phyloP scores from a whole-genome alignment of 2,888 invertebrate species.

The Ariolimax columbianus region DNA sequence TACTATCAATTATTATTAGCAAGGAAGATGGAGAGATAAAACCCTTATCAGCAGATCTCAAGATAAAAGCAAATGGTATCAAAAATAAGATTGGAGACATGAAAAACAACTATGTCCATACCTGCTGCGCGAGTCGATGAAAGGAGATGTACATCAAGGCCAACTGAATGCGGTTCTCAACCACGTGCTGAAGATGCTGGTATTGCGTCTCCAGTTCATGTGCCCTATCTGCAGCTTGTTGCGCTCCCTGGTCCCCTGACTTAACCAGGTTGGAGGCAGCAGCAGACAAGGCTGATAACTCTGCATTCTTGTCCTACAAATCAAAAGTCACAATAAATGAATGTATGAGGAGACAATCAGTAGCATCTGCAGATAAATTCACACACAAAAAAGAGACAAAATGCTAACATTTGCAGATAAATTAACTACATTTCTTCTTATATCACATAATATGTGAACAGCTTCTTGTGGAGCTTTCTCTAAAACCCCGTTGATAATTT shows the following conservation, averaged over 20 bases:
- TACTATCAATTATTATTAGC: no score
- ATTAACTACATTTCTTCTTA: no score
- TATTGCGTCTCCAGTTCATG: constrained; percentile 76
- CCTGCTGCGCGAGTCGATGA: constrained; percentile 84
- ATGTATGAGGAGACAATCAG: no score
- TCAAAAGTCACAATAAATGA: neutral
- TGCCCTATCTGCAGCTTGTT: constrained; percentile 75
- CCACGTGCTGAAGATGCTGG: constrained; percentile 74
- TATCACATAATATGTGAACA: no score
- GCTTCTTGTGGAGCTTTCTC: no score
- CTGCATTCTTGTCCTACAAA: constrained; percentile 77
- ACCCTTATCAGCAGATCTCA: no score
- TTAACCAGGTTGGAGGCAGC: constrained; percentile 84
- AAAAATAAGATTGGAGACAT: neutral
- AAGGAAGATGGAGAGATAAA: no score
- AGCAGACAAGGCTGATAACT: constrained; percentile 84
- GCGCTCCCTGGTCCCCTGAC: constrained; percentile 83
- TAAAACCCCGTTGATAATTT: no score
- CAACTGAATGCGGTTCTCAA: constrained; percentile 82
- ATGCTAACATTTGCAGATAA: no score
- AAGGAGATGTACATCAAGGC: constrained; percentile 86
- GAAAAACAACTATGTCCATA: constrained; percentile 57
- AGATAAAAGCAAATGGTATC: neutral
- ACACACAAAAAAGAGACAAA: no score
- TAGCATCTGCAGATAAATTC: no score